phyloP scores from a whole-genome alignment of 2,113 vertebrate species.

The Clarias gariepinus region DNA sequence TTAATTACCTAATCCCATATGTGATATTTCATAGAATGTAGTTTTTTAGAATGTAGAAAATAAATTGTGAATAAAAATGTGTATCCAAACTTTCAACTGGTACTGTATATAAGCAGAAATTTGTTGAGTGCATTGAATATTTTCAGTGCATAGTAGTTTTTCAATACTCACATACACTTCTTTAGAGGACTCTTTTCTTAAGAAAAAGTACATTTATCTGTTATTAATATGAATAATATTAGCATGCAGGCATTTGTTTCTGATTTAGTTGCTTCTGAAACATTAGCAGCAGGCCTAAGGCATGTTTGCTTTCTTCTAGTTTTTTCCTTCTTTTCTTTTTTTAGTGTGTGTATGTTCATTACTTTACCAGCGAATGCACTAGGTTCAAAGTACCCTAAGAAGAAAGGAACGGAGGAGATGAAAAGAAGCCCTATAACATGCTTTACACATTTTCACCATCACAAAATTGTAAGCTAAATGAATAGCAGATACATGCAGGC shows the following conservation, averaged over 20 bases:
- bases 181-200: neutral
- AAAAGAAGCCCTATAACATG: conserved; percentile 67
- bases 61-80: too few species aligned
- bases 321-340: neutral
- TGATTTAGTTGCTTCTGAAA: conserved; percentile 36
- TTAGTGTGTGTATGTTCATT: conserved; percentile 37
- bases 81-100: too few species aligned
- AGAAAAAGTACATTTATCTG: neutral
- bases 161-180: neutral
- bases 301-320: conserved; percentile 38
- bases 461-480: conserved; percentile 68
- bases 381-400: conserved; percentile 59
- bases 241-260: conserved; percentile 28
- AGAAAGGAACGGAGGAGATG: conserved; percentile 59
- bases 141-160: neutral
- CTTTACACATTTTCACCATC: conserved; percentile 64
- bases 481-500: conserved; percentile 73
- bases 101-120: neutral
- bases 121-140: neutral
- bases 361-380: conserved; percentile 31
- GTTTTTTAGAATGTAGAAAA: too few species aligned
- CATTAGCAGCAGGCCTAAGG: conserved; percentile 20
- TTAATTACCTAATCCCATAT: too few species aligned
- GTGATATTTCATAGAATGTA: too few species aligned
- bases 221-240: conserved; percentile 29